Evolutionary conservation across 2,797 vertebrate species (phyloP).

Genomic region (Antrozous pallidus): DNA sequence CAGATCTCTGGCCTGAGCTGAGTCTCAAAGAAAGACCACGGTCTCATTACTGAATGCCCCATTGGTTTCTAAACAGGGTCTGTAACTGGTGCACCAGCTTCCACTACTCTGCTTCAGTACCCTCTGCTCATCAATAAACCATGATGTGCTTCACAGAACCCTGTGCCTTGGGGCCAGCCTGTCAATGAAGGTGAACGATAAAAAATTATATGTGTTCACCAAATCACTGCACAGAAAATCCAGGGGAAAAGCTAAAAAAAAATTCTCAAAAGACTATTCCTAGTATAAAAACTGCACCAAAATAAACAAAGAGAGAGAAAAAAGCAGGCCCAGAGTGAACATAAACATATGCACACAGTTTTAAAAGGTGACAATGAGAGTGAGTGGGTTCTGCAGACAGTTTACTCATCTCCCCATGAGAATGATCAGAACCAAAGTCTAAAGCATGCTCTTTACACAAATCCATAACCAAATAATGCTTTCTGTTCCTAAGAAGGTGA

Average conservation of each 20-base stretch:
- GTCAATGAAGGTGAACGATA: constrained; percentile 59
- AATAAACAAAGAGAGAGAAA: neutral
- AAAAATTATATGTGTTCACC: constrained; percentile 65
- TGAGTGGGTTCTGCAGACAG: neutral
- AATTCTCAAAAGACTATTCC: constrained; percentile 23
- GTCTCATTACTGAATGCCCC: constrained; percentile 64
- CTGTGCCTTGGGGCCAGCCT: constrained; percentile 55
- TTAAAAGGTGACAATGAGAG: neutral
- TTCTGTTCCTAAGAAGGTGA: neutral
- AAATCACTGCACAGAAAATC: constrained; percentile 11
- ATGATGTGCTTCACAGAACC: constrained; percentile 41
- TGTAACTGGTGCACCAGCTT: constrained; percentile 43
- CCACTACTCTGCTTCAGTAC: constrained; percentile 29
- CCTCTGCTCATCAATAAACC: constrained; percentile 73
- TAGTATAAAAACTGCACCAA: constrained; percentile 36
- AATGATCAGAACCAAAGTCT: neutral
- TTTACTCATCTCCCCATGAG: neutral
- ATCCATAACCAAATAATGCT: neutral
- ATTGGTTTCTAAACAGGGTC: constrained; percentile 62
- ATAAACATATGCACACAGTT: neutral
- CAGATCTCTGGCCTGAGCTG: constrained; percentile 28
- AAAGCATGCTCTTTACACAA: neutral
- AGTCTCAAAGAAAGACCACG: constrained; percentile 15
- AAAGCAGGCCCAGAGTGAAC: neutral
- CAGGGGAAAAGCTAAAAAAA: neutral